Base-by-base conservation (phyloP, 2,888 invertebrate genomes). In the Hemaris fuciformis region DNA sequence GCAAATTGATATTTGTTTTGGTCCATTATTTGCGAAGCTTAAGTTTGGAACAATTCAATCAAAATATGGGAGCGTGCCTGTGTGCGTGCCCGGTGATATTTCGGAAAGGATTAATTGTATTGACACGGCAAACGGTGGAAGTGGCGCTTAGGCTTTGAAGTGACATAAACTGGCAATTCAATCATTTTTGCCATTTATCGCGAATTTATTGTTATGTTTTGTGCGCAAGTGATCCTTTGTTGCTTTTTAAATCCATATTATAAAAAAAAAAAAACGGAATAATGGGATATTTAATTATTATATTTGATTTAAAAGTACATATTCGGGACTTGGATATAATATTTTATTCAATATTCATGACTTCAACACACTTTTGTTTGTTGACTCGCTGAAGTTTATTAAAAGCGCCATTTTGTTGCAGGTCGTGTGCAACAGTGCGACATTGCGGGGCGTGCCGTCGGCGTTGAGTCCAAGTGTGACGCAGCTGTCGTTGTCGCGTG, bases 341-440 rank as follows among this genome's bases (percentile, higher is more conserved):
- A n/a, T n/a, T n/a, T n/a, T n/a, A n/a, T n/a, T n/a, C n/a, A n/a
- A n/a, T n/a, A n/a, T n/a, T n/a, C n/a, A n/a, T n/a, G n/a, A n/a
- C n/a, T n/a, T n/a, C n/a, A n/a, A n/a, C n/a, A n/a, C n/a, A n/a
- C n/a, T n/a, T n/a, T n/a, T n/a, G n/a, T n/a, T n/a, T n/a, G n/a
- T n/a, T n/a, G n/a, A n/a, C n/a, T n/a, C n/a, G n/a, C 8, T 34
- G 3, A 10, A 7, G 20, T 10, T 57, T 20, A 20, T 13, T 34
- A 34, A 38, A 8, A 62, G n/a, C 13, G 13, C 65, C 62, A 61
- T 69, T 73, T 71, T 76, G 70, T 93, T 88, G 58, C 93, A 97
- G 97, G 97, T 97, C 73, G 94, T 97, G 80, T 97, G 97, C 94
- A 97, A 97, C 93, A 97, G 96, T 68, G 97, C 97, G 66, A 95